Base-by-base conservation (phyloP, 2,888 invertebrate species). In the Drosophila kokeensis region DNA sequence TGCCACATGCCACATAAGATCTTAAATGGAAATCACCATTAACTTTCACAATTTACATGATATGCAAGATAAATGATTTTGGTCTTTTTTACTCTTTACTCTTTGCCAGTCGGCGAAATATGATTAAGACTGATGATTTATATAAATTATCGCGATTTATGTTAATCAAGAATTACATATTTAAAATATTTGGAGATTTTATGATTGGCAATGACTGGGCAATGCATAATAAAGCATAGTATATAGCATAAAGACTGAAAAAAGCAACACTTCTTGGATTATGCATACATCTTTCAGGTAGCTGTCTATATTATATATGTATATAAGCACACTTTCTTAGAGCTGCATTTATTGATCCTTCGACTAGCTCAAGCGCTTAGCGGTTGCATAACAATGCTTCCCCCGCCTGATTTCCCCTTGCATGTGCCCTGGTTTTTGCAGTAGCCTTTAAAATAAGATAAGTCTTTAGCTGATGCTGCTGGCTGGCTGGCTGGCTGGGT, bases 1-100 rank as follows among this genome's bases (percentile, higher is more conserved):
- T 24, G 50, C 48, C 49, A 38, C 57, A 64, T 66, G 15, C 2
- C n/a, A n/a, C n/a, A n/a, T 30, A 45, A 66, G 54, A 54, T 63
- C 62, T 62, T 52, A 15, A 77, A 57, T 52, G 42, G 38, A 45
- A 48, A 6, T 7, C 21, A 4, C 24, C 5, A 60, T 36, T 11
- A 24, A 61, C 36, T n/a, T 61, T 24, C 29, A 30, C 34, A 45
- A 50, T 42, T 15, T 40, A 27, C 8, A 34, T 11, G 29, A 10
- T n/a, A 5, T 11, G 4, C 27, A 27, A 42, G 21, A 4, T 8
- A 40, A 27, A 15, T 42, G 6, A 10, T 10, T 10, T 10, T n/a
- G 40, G 8, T n/a, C 40, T n/a, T n/a, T n/a, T n/a, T 11, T 38
- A 18, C 7, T 38, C 0, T 21, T 15, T 21, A 15, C 21, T 13